These are phyloP conservation scores for Odontesthes bonariensis DNA, from an alignment of 2,113 vertebrate genomes.

Conservation along the genomic window DNA sequence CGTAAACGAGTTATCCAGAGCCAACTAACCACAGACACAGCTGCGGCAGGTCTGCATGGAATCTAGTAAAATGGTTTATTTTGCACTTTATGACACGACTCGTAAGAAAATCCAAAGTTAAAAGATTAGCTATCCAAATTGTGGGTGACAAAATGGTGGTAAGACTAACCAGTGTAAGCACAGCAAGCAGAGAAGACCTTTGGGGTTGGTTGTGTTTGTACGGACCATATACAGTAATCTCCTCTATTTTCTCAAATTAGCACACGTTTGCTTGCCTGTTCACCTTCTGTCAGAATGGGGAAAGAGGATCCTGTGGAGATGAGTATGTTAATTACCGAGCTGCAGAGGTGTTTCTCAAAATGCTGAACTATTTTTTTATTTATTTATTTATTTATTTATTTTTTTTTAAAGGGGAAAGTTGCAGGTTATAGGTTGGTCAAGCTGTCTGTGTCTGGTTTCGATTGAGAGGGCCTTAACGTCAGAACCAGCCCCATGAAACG, in stretches of 20 bases:
- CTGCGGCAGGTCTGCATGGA: too few relatives aligned
- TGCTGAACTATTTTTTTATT: too few relatives aligned
- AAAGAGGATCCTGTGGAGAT: too few relatives aligned
- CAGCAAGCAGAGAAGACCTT: not conserved
- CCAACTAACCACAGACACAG: too few relatives aligned
- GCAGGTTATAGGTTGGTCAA: not conserved
- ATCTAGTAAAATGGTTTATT: too few relatives aligned
- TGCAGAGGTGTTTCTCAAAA: not conserved
- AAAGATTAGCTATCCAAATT: too few relatives aligned
- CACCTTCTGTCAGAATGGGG: not conserved
- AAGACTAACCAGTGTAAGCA: not conserved
- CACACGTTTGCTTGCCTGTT: not conserved
- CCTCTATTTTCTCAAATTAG: not conserved
- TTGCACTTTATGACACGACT: too few relatives aligned
- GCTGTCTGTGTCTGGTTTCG: constrained; percentile 40
- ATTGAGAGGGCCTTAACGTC: constrained; percentile 32
- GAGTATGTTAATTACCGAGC: not conserved
- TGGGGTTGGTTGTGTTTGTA: not conserved
- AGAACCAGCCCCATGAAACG: constrained; percentile 36
- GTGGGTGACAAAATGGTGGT: too few relatives aligned
- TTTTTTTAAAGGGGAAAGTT: not conserved
- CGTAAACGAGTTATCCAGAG: too few relatives aligned
- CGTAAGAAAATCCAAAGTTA: too few relatives aligned
- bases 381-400: too few relatives aligned
- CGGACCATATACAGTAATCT: not conserved